Evolutionary conservation across 2,888 invertebrate genomes (phyloP).

Genomic region (Ectemnius cavifrons): DNA sequence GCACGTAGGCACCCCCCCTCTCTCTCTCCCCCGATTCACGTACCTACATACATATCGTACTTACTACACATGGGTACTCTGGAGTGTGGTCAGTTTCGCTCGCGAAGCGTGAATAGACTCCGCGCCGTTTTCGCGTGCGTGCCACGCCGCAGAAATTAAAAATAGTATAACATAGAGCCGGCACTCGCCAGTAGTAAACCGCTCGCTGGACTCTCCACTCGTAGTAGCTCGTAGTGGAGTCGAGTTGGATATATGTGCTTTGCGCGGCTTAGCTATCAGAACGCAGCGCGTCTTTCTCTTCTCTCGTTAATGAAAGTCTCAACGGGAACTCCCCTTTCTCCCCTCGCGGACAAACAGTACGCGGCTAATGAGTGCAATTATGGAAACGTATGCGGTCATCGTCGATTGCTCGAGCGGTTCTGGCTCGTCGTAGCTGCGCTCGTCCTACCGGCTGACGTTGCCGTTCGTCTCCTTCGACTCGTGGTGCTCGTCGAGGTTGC

Average conservation of each 20-base stretch:
- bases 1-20: conserved; percentile 25
- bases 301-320: neutral
- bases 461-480: conserved; percentile 27
- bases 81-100: conserved; percentile 31
- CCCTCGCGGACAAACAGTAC: neutral
- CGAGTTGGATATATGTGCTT: no score
- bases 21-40: neutral
- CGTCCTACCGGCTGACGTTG: conserved; percentile 37
- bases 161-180: no score
- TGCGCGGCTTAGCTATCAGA: no score
- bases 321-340: neutral
- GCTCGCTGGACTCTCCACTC: no score
- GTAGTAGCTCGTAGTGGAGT: no score
- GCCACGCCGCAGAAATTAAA: no score
- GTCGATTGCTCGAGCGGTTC: conserved; percentile 24
- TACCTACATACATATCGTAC: neutral
- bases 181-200: no score
- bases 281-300: neutral
- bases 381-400: conserved; percentile 40
- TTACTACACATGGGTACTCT: no score
- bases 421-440: conserved; percentile 28
- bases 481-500: conserved; percentile 42
- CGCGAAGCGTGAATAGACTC: conserved; percentile 1
- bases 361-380: conserved; percentile 22
- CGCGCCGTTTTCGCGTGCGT: neutral